Evolutionary conservation across 1,140 invertebrate species (phyloP), one percentile per base, ranked within the genome.

Genomic region (Aethina tumida): DNA sequence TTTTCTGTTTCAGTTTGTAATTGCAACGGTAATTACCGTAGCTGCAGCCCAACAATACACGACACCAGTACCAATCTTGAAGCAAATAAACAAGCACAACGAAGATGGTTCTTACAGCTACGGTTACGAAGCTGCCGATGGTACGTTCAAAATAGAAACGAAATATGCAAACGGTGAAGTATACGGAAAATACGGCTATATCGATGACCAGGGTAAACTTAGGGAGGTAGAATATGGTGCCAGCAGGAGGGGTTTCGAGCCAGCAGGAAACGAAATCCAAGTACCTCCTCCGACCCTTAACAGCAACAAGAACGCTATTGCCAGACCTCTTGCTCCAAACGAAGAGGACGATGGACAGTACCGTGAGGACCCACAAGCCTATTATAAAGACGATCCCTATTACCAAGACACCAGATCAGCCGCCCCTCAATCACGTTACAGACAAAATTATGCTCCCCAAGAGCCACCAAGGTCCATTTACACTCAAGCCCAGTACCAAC

Each of bases 91-190:
- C 62, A 69, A 72, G 40, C 80, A 84, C 57, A 89, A 88, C 55
- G 83, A 86, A 32, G 84, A 89, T 45, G 85, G 84, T 1, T 85
- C 81, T 12, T 88, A 88, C 63, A 85, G 78, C 47, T 90, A 83
- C 53, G 89, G 88, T 0, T 93, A 89, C 57, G 86, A 92, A 60
- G 84, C 74, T 0, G 88, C 84, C 0, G 86, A 92, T 55, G 88
- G 88, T n/a, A 81, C 83, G 16, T 91, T 87, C 68, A 92, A 92
- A 62, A 89, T 92, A 39, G 88, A 94, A 60, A 88, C 84, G 1
- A 88, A 86, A 57, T 84, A 84, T 46, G 72, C 81, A 0, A 80
- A 73, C 14, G 84, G 85, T 0, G 83, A 87, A 51, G 80, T 89
- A 3, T 81, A 79, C 22, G 87, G 87, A 28, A 84, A 86, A 57